phyloP scores from a whole-genome alignment of 2,888 invertebrate species.

The Heteromyza rotundicornis region DNA sequence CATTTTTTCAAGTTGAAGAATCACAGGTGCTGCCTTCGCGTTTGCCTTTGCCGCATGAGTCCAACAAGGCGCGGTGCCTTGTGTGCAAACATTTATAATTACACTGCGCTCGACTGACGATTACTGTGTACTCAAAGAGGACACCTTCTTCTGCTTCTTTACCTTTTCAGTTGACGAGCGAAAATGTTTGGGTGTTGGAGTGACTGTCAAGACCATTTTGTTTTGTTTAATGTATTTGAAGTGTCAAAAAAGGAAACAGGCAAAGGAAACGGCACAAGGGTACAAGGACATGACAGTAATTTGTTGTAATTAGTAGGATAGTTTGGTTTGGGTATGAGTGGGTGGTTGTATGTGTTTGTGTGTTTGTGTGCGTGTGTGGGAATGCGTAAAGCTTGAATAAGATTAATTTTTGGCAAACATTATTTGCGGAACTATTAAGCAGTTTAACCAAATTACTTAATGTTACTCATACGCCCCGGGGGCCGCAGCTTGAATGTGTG shows the following conservation, averaged over 20 bases:
- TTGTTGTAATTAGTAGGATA: slow-evolving; percentile 50
- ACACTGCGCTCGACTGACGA: neutral
- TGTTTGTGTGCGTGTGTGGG: neutral
- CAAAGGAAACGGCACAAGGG: slow-evolving; percentile 16
- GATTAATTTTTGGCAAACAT: neutral
- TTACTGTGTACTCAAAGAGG: too few species aligned
- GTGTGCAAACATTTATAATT: neutral
- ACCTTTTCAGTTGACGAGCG: neutral
- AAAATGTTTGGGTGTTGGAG: neutral
- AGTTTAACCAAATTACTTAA: neutral
- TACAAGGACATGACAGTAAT: slow-evolving; percentile 34
- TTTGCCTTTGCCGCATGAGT: slow-evolving; percentile 41
- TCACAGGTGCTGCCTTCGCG: neutral
- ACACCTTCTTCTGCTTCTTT: too few species aligned
- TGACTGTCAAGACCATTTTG: too few species aligned
- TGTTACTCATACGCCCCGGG: slow-evolving; percentile 13
- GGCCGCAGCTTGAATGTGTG: neutral
- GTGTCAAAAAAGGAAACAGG: too few species aligned
- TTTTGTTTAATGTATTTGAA: too few species aligned
- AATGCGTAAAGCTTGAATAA: neutral
- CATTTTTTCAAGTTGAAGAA: too few species aligned
- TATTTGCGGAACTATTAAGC: too few species aligned
- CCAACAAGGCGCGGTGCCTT: slow-evolving; percentile 19
- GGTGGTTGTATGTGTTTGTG: neutral
- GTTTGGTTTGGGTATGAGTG: slow-evolving; percentile 25